Base-by-base conservation (phyloP, 2,113 vertebrate genomes). In the Centropristis striata region DNA sequence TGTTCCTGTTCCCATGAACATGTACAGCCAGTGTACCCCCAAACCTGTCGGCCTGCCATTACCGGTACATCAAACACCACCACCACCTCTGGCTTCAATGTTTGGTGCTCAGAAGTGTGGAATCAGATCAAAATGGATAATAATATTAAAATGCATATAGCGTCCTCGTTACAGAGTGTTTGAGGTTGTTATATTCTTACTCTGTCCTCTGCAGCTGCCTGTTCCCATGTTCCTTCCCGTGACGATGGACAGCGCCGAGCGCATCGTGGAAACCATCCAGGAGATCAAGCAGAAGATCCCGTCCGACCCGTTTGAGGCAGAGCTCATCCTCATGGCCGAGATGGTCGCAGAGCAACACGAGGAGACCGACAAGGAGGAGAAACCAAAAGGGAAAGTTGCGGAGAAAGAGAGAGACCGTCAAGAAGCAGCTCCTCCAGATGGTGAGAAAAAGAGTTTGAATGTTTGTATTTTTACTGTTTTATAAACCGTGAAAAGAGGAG, bases 311-410 rank as follows among this genome's bases (percentile, higher is more conserved):
- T 97, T 96, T 78, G 98, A 99, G 91, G 97, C 97, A 1, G 97
- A 99, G 87, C 95, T 99, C 69, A 96, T 99, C 90, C 96, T 98
- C 88, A 99, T 99, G 98, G 98, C 97, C n/a, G 97, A 98, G 94
- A 97, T 98, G 92, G 97, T 99, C 68, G 97, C 97, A 10, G 97
- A 99, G 80, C 96, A 97, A 1, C 78, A 68, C 0, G 80, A 81
- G 59, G 66, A 63, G 10, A 84, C 59, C 1, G 25, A 41, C 54
- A 80, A 81, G 3, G n/a, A 37, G 0, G 66, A 77, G 94, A 84
- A 13, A 1, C 28, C 12, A 0, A 86, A 76, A 37, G 83, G 75
- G 36, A 88, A 80, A 46, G n/a, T 5, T 1, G 16, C 1, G 41
- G 78, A 61, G 5, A 96, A 95, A 46, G 96, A 94, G 39, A 93